Evolutionary conservation across 2,797 vertebrate species (phyloP).

Genomic region (Pseudochirops cupreus): DNA sequence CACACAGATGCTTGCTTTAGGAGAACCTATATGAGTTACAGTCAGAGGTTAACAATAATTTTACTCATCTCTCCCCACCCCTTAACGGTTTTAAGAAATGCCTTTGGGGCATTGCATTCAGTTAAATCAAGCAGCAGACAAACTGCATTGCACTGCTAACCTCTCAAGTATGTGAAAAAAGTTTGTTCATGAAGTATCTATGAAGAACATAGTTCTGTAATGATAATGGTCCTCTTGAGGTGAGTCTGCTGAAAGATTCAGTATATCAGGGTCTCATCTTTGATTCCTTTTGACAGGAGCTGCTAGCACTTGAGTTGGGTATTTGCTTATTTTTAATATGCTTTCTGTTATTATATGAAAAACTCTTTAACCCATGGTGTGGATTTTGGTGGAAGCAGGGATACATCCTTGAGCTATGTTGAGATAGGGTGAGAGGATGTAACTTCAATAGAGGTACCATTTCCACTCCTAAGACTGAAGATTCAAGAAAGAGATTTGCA

Average conservation of each 20-base stretch:
- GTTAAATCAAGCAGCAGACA: conserved; percentile 78
- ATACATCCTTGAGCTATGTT: not conserved
- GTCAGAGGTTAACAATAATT: conserved; percentile 62
- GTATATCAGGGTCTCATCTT: conserved; percentile 65
- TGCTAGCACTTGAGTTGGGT: conserved; percentile 65
- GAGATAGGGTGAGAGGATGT: not conserved
- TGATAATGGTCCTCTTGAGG: conserved; percentile 75
- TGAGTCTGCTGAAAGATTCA: conserved; percentile 72
- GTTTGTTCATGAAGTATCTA: conserved; percentile 81
- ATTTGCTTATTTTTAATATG: conserved; percentile 79
- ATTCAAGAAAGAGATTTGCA: not conserved
- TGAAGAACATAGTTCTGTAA: conserved; percentile 67
- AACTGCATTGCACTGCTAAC: conserved; percentile 70
- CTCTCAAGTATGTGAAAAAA: conserved; percentile 72
- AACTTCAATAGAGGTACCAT: conserved; percentile 62
- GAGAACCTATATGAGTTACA: conserved; percentile 60
- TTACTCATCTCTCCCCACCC: conserved; percentile 59
- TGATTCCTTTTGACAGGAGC: conserved; percentile 65
- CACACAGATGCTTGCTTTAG: conserved; percentile 54
- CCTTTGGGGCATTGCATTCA: conserved; percentile 73
- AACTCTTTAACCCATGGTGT: conserved; percentile 41
- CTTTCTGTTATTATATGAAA: conserved; percentile 61
- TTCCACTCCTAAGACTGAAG: conserved; percentile 61
- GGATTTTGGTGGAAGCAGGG: not conserved
- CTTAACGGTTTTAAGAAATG: conserved; percentile 76